A percentile compares a stretch with the other conserved stretches of the same genome.
These are phyloP conservation scores for Drosophila peninsularis DNA, from an alignment of 2,888 invertebrate species.

Conservation along the genomic window DNA sequence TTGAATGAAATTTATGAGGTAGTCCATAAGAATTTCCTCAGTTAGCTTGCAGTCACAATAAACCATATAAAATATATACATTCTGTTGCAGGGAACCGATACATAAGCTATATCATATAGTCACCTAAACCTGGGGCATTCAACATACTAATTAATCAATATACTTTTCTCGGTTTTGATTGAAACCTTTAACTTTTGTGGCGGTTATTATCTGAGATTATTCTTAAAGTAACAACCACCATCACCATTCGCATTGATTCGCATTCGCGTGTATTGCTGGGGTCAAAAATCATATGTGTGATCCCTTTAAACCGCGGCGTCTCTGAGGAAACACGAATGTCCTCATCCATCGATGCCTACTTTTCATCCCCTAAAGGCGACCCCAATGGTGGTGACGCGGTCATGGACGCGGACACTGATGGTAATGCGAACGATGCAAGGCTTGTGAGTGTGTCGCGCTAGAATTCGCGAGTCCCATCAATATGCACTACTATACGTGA, in stretches of 20 bases:
- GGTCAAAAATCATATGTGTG: constrained; percentile 46
- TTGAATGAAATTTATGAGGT: no score
- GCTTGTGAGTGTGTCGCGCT: constrained; percentile 3
- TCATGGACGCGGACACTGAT: constrained; percentile 4
- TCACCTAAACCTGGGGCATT: no score
- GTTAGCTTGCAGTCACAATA: no score
- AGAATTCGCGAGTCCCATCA: constrained; percentile 44
- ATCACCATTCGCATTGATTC: constrained; percentile 2
- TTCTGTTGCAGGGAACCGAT: no score
- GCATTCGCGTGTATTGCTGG: constrained; percentile 17
- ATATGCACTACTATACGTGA: constrained; percentile 35
- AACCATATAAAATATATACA: no score
- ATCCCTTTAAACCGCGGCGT: constrained; percentile 31
- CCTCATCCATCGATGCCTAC: constrained; percentile 23
- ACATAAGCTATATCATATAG: no score
- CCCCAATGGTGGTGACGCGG: constrained; percentile 12
- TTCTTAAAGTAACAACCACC: constrained; percentile 30
- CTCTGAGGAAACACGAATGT: constrained; percentile 18
- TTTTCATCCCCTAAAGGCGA: constrained; percentile 35
- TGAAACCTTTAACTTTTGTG: neutral
- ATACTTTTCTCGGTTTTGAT: neutral
- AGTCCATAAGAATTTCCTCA: no score
- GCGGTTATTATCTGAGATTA: neutral
- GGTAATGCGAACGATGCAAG: constrained; percentile 4
- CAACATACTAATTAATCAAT: no score